phyloP scores from a whole-genome alignment of 1,140 invertebrate genomes.

The Tribolium madens region DNA sequence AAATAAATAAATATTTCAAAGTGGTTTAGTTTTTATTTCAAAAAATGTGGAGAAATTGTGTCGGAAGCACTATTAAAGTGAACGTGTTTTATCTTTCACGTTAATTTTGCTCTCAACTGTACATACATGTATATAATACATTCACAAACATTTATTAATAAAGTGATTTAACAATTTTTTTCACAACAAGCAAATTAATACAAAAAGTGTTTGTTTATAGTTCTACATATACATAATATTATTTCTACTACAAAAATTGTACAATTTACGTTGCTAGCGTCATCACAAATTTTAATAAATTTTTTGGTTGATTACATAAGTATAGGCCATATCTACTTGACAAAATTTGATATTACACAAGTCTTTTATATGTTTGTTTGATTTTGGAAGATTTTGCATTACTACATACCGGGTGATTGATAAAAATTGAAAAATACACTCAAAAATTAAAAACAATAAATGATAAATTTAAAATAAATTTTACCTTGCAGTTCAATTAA shows the following conservation, averaged over 20 bases:
- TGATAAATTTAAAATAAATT: no score
- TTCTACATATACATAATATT: not conserved
- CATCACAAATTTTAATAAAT: not conserved
- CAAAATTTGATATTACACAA: not conserved
- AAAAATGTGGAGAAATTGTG: not conserved
- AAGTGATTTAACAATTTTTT: not conserved
- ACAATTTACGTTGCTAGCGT: not conserved
- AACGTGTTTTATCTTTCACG: not conserved
- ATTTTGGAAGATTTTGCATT: not conserved
- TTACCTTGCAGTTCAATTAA: no score
- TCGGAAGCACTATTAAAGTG: not conserved
- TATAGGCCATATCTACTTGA: not conserved
- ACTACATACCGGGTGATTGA: not conserved
- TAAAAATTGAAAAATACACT: no score
- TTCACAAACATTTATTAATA: not conserved
- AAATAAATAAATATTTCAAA: not conserved
- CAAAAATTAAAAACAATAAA: no score
- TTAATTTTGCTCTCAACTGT: not conserved
- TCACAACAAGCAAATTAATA: not conserved
- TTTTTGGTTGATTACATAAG: not conserved
- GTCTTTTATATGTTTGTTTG: not conserved
- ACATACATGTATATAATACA: not conserved
- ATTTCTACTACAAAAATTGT: not conserved
- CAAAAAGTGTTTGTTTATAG: not conserved
- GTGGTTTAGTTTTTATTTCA: not conserved